Conservation (phyloP, 2,888 invertebrate species). For the Luperina testacea region DNA sequence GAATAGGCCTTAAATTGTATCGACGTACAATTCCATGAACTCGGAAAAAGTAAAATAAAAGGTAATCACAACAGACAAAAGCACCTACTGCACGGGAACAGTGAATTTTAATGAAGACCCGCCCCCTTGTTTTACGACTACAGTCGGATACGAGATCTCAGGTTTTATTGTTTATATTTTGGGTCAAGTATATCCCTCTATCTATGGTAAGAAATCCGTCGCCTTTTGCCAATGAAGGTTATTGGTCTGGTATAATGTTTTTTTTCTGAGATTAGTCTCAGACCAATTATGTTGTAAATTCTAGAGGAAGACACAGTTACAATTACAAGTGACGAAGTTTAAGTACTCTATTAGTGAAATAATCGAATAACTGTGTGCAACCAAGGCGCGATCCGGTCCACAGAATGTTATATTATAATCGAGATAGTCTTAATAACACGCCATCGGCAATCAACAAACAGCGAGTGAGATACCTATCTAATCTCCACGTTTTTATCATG, state of each 20-base stretch:
- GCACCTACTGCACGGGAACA: constrained; percentile 32
- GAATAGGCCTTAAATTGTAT: no score
- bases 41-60: constrained; percentile 49
- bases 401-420: constrained; percentile 53
- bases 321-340: neutral
- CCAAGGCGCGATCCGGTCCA: constrained; percentile 37
- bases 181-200: constrained; percentile 48
- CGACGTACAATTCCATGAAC: constrained; percentile 31
- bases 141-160: constrained; percentile 40
- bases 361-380: constrained; percentile 51
- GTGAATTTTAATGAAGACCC: constrained; percentile 44
- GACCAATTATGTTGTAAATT: neutral
- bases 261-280: neutral
- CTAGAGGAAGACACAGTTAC: neutral
- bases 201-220: constrained; percentile 26
- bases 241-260: neutral
- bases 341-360: constrained; percentile 21
- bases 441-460: constrained; percentile 68
- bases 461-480: constrained; percentile 66
- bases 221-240: constrained; percentile 23
- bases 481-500: constrained; percentile 63
- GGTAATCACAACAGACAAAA: constrained; percentile 46
- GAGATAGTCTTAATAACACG: constrained; percentile 73
- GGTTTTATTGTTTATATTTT: constrained; percentile 54
- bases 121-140: constrained; percentile 49